Evolutionary conservation across 2,888 invertebrate species (phyloP).

Genomic region (Monochamus alternatus): DNA sequence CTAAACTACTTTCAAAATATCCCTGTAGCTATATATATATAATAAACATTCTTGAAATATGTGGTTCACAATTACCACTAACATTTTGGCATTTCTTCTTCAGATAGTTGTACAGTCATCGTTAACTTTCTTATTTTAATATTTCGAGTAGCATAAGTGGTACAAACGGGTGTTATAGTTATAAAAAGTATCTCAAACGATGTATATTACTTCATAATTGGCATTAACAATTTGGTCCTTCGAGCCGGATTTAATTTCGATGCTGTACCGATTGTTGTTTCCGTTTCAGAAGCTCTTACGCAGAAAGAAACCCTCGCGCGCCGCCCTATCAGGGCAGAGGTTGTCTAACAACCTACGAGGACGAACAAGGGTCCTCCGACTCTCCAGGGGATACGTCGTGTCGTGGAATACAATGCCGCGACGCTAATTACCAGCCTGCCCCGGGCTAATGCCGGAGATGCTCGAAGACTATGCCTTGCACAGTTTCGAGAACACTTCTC

Average conservation of each 20-base stretch:
- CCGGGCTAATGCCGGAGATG: conserved; percentile 36
- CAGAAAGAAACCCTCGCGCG: background rate
- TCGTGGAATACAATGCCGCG: conserved; percentile 56
- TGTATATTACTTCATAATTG: no score
- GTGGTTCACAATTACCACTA: no score
- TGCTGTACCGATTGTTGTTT: background rate
- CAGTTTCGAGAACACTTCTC: conserved; percentile 40
- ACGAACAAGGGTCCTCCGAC: conserved; percentile 30
- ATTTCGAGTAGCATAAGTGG: no score
- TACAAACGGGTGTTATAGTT: no score
- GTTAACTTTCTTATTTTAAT: no score
- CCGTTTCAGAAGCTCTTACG: background rate
- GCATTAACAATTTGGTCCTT: background rate
- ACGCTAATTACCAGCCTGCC: conserved; percentile 56
- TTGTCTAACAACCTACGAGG: conserved; percentile 23
- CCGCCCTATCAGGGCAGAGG: background rate
- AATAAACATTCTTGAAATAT: no score
- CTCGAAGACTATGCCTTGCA: conserved; percentile 18
- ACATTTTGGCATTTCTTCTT: no score
- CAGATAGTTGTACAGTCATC: no score
- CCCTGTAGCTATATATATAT: no score
- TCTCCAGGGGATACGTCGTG: conserved; percentile 53
- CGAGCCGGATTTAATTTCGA: background rate
- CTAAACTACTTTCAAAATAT: no score
- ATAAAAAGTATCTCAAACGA: no score